Evolutionary conservation across 2,113 vertebrate genomes (phyloP).

Genomic region (Scatophagus argus): DNA sequence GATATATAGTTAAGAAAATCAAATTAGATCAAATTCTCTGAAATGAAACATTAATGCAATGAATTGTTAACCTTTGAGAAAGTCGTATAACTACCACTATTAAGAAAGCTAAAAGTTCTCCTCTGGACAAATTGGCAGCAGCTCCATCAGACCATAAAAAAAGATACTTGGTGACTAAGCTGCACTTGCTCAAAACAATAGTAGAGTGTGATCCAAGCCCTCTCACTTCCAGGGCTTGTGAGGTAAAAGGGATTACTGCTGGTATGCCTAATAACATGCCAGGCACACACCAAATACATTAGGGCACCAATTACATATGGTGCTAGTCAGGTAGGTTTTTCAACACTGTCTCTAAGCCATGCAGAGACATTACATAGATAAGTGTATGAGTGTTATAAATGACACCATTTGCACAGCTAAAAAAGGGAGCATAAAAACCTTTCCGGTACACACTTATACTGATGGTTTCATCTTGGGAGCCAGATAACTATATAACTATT

Average conservation of each 20-base stretch:
- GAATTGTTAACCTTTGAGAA: background rate
- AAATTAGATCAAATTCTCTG: background rate
- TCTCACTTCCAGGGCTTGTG: conserved; percentile 32
- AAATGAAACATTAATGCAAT: background rate
- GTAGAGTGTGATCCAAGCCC: conserved; percentile 25
- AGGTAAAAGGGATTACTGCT: conserved; percentile 43
- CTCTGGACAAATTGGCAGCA: background rate
- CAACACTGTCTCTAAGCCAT: background rate
- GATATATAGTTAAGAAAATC: too few relatives aligned
- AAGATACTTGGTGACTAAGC: conserved; percentile 16
- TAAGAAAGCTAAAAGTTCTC: background rate
- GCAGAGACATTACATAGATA: background rate
- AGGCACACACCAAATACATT: conserved; percentile 22
- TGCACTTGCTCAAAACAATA: conserved; percentile 41
- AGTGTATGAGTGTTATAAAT: background rate
- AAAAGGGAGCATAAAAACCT: background rate
- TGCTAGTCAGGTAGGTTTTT: background rate
- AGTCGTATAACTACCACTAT: background rate
- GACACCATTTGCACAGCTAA: background rate
- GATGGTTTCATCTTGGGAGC: background rate
- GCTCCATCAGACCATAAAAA: conserved; percentile 17
- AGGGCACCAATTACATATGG: conserved; percentile 28
- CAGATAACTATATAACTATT: conserved; percentile 1
- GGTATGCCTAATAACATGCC: conserved; percentile 24
- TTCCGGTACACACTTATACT: background rate